These are phyloP conservation scores for Catajapyx aquilonaris DNA, from an alignment of 1,140 invertebrate species.

Conservation along the genomic window DNA sequence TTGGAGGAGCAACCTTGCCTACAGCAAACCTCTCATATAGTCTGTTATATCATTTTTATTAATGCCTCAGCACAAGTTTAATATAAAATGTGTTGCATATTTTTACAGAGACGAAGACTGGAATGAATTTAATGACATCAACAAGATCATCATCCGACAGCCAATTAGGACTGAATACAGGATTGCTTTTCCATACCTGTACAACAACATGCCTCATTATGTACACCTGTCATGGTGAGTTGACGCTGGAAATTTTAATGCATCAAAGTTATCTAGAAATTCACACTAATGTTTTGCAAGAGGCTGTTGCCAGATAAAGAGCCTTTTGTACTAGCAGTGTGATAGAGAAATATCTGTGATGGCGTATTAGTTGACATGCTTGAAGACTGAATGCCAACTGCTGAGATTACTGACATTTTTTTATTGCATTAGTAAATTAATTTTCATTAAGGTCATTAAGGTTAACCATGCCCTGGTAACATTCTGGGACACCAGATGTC, in stretches of 20 bases:
- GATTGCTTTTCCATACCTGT: constrained; percentile 97
- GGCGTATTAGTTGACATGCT: constrained; percentile 23
- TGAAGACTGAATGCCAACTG: constrained; percentile 20
- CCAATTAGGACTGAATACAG: constrained; percentile 97
- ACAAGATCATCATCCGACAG: constrained; percentile 98
- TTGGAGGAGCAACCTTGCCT: too few relatives aligned
- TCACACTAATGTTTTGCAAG: too few relatives aligned
- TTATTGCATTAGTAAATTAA: constrained; percentile 4
- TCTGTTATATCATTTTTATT: too few relatives aligned
- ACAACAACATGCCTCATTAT: constrained; percentile 95
- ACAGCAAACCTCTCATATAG: too few relatives aligned
- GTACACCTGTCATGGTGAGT: constrained; percentile 84
- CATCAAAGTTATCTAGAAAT: too few relatives aligned
- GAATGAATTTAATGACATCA: constrained; percentile 99
- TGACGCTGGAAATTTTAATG: too few relatives aligned
- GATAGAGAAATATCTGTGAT: constrained; percentile 23
- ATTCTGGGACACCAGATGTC: too few relatives aligned
- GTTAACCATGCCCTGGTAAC: too few relatives aligned
- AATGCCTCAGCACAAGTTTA: too few relatives aligned
- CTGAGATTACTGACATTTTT: constrained; percentile 22
- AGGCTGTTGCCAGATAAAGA: constrained; percentile 6
- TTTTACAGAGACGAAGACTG: constrained; percentile 87
- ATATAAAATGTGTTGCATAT: constrained; percentile 7
- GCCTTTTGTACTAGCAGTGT: constrained; percentile 25
- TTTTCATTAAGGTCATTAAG: constrained; percentile 7